These are phyloP conservation scores for Macroramphosus scolopax DNA, from an alignment of 2,797 vertebrate genomes.

Conservation along the genomic window DNA sequence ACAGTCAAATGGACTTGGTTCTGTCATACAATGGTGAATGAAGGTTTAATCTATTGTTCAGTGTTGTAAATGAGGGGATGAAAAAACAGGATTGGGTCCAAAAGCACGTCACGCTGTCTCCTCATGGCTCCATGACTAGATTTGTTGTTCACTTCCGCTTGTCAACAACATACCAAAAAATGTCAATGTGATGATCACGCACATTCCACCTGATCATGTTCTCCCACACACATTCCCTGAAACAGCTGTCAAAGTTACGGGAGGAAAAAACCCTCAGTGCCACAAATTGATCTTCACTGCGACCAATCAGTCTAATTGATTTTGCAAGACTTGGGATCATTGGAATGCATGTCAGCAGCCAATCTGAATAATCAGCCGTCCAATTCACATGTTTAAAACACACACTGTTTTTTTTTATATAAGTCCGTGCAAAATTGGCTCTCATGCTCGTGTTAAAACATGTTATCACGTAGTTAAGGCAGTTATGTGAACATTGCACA, in stretches of 20 bases:
- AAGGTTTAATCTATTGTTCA: constrained; percentile 23
- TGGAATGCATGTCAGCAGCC: constrained; percentile 53
- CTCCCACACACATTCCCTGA: constrained; percentile 40
- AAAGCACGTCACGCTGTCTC: constrained; percentile 45
- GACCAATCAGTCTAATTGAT: constrained; percentile 68
- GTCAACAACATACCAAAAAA: constrained; percentile 73
- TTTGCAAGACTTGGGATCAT: constrained; percentile 42
- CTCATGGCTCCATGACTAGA: constrained; percentile 51
- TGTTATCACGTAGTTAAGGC: too few relatives aligned
- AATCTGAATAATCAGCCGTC: constrained; percentile 9
- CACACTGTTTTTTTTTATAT: too few relatives aligned
- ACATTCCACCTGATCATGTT: constrained; percentile 63
- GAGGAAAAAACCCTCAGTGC: constrained; percentile 50
- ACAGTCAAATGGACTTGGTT: constrained; percentile 14
- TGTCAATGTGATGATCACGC: constrained; percentile 68
- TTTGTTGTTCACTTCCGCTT: constrained; percentile 64
- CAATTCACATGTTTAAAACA: constrained; percentile 3
- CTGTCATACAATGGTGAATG: constrained; percentile 38
- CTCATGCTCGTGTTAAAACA: too few relatives aligned
- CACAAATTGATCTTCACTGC: constrained; percentile 58
- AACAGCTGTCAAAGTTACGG: constrained; percentile 44
- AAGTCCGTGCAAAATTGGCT: too few relatives aligned
- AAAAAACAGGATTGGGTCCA: constrained; percentile 19
- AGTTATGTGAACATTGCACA: too few relatives aligned
- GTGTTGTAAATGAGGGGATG: constrained; percentile 14